Conservation (phyloP, 2,113 vertebrate species). For the Malaclemys terrapin region DNA sequence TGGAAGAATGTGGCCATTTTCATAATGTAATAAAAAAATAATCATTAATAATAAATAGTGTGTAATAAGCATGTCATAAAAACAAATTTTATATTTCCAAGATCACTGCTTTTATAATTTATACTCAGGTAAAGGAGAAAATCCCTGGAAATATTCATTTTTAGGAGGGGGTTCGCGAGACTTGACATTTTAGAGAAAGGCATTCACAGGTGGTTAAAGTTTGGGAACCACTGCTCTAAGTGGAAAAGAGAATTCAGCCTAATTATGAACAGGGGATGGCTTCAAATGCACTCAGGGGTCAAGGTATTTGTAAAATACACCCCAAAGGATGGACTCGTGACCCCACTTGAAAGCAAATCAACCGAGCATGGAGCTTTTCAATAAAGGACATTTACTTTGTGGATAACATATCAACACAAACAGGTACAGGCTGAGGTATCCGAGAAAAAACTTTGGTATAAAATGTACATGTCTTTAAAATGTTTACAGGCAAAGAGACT, state of each 20-base stretch:
- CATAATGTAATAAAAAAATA: too few species aligned
- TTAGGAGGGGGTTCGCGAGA: too few species aligned
- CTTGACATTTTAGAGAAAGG: too few species aligned
- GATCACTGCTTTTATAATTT: too few species aligned
- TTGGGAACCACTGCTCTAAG: not conserved
- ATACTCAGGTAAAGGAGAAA: too few species aligned
- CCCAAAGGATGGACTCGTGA: not conserved
- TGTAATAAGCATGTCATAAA: too few species aligned
- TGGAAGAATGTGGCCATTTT: too few species aligned
- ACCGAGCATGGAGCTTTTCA: not conserved
- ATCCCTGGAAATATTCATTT: too few species aligned
- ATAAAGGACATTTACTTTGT: constrained; percentile 46
- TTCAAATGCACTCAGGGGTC: not conserved
- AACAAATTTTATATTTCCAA: too few species aligned
- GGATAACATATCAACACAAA: constrained; percentile 21
- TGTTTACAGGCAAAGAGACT: constrained; percentile 44
- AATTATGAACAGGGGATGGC: not conserved
- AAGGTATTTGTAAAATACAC: not conserved
- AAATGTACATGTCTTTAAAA: constrained; percentile 41
- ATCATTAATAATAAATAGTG: too few species aligned
- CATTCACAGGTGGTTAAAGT: too few species aligned
- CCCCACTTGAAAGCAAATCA: not conserved
- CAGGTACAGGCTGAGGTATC: constrained; percentile 33
- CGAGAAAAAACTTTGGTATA: constrained; percentile 45
- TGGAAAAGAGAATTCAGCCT: not conserved